Base-by-base conservation (phyloP, 2,113 vertebrate genomes). In the Ciconia stormi region DNA sequence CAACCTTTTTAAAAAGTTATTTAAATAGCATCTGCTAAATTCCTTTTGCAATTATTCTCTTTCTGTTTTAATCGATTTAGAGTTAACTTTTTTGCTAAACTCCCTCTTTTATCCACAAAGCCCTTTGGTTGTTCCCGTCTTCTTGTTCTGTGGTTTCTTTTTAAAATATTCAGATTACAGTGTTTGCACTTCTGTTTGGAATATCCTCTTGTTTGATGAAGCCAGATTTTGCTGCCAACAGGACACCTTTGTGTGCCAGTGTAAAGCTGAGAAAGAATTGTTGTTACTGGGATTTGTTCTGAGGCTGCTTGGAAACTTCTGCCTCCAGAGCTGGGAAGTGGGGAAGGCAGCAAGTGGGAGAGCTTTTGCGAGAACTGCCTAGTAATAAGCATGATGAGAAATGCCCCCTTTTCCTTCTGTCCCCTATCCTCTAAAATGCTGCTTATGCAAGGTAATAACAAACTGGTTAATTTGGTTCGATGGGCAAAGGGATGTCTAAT, bases 401-500 rank as follows among this genome's bases (percentile, higher is more conserved):
- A 96, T 46, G 27, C 4, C n/a, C 85, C 32, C 62, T 72, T 83
- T 87, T 49, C 70, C 23, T 67, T 61, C 69, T 16, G 49, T 89
- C 67, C 86, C 59, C 50, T 26, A 9, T 52, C 46, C 61, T 85
- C 79, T 23, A 80, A 95, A 93, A 85, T 9, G 55, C 67, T 78
- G 74, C 71, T 91, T 74, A 62, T 53, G 82, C 71, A 80, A 88
- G 94, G 78, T 59, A 96, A 93, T 62, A 88, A 66, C 91, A 94
- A 87, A 91, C 85, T 53, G 71, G 77, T 91, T 95, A 87, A 87
- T 95, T 82, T 95, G 93, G 89, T 95, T 95, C 14, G 10, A 80
- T 83, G 78, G 94, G 89, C 89, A 95, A 90, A 94, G 82, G 66
- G 93, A 94, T 55, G 93, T 83, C 82, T 96, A 93, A 97, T 96